phyloP scores from a whole-genome alignment of 2,797 vertebrate species.

The Pangasius macronema region DNA sequence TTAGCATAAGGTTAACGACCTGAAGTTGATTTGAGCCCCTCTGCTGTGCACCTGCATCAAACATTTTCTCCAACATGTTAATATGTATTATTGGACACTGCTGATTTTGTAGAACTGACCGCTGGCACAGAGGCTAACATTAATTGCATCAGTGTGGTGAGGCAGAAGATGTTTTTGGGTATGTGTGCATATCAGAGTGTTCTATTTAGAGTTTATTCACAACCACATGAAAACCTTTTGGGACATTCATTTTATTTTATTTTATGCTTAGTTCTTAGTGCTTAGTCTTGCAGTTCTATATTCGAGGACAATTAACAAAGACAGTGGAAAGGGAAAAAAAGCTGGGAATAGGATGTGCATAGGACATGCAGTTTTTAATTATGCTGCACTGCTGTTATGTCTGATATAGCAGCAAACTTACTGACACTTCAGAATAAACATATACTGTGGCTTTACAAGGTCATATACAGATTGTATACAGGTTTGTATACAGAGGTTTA shows the following conservation, averaged over 20 bases:
- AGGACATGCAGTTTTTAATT: neutral
- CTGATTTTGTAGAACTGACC: constrained; percentile 27
- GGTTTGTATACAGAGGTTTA: neutral
- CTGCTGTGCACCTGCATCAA: constrained; percentile 35
- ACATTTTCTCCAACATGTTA: constrained; percentile 29
- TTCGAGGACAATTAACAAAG: neutral
- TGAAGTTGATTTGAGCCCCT: constrained; percentile 39
- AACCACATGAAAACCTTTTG: neutral
- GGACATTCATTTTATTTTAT: neutral
- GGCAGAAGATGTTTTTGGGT: constrained; percentile 27
- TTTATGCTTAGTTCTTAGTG: neutral
- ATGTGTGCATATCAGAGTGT: neutral
- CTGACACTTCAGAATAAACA: neutral
- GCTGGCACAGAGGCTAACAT: neutral
- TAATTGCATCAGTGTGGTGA: constrained; percentile 33
- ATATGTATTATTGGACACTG: constrained; percentile 12
- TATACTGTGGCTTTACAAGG: neutral
- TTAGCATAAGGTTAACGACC: constrained; percentile 57
- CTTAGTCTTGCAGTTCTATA: neutral
- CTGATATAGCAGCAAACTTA: neutral
- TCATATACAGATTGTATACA: neutral
- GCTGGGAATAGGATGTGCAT: neutral
- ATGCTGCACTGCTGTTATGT: too few relatives aligned
- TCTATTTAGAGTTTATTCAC: neutral
- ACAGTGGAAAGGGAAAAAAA: neutral